These are phyloP conservation scores for Recurvirostra avosetta DNA, from an alignment of 2,113 vertebrate species.

Conservation along the genomic window DNA sequence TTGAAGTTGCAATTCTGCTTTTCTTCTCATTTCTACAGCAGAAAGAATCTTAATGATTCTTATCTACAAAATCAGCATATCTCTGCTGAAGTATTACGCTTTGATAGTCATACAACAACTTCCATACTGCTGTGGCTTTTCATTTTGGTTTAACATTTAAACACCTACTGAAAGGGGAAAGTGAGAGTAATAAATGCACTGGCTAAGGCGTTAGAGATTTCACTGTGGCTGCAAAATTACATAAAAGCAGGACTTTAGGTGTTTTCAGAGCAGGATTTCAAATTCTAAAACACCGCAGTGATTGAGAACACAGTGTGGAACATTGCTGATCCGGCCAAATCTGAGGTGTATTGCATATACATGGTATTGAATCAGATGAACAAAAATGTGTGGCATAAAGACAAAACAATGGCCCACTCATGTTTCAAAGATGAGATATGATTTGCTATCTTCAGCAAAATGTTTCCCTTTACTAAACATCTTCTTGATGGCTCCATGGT, in stretches of 20 bases:
- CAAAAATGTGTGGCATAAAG: neutral
- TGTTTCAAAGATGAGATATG: neutral
- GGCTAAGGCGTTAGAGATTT: neutral
- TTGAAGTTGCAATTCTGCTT: constrained; percentile 31
- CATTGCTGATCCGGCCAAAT: neutral
- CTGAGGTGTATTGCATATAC: neutral
- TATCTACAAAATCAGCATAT: constrained; percentile 34
- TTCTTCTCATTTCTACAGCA: neutral
- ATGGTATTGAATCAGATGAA: neutral
- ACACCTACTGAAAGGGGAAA: constrained; percentile 44
- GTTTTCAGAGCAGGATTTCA: constrained; percentile 3
- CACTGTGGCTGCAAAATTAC: neutral
- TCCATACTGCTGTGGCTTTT: constrained; percentile 43
- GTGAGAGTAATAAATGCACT: constrained; percentile 14
- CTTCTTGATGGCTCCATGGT: neutral
- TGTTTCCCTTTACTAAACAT: neutral
- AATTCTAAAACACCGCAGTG: neutral
- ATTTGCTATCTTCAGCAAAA: neutral
- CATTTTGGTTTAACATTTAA: constrained; percentile 54
- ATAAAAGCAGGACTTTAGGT: neutral
- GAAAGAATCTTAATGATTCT: constrained; percentile 22
- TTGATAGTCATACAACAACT: constrained; percentile 57
- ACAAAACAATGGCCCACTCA: neutral
- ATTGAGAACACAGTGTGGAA: neutral
- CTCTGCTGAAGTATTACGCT: constrained; percentile 17